Conservation (phyloP, 2,113 vertebrate species). For the Urocitellus parryii region DNA sequence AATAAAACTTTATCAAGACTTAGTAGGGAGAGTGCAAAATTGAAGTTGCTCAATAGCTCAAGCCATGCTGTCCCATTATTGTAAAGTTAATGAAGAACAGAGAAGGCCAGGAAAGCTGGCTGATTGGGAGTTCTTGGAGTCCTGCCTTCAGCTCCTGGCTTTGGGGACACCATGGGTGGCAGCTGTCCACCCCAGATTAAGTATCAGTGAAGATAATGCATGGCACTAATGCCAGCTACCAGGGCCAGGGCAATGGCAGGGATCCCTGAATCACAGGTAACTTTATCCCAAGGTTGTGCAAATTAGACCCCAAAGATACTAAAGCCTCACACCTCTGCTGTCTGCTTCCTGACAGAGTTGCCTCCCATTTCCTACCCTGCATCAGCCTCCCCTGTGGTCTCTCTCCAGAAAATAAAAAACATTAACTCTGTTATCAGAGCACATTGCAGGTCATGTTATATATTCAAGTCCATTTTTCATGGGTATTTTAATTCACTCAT, state of each 20-base stretch:
- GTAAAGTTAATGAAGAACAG: neutral
- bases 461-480: neutral
- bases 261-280: neutral
- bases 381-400: neutral
- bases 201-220: neutral
- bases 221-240: neutral
- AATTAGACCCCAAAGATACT: neutral
- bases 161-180: neutral
- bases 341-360: neutral
- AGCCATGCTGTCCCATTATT: neutral
- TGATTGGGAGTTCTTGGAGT: neutral
- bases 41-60: neutral
- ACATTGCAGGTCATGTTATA: neutral
- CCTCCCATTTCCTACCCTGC: accelerated
- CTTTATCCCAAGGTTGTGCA: neutral
- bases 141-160: neutral
- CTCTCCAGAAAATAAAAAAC: neutral
- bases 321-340: neutral
- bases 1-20: neutral
- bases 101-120: accelerated
- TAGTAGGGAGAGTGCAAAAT: neutral
- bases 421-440: neutral
- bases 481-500: neutral
- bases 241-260: neutral
- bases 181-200: neutral